Conservation (phyloP, 1,140 invertebrate genomes). For the Tribolium madens region DNA sequence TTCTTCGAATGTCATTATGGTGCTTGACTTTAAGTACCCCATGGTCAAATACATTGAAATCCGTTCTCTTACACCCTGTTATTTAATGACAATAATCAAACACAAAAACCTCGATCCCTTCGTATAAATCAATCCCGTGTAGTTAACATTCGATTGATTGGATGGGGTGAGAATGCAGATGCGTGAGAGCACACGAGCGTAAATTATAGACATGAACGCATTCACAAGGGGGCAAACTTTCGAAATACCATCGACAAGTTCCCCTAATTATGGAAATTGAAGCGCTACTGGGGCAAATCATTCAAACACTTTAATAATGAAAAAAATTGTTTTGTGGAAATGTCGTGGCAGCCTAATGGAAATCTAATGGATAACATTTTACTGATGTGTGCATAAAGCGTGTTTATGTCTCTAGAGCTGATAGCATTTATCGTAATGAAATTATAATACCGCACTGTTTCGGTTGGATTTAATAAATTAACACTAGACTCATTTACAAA, state of each 20-base stretch:
- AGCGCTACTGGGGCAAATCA: conserved; percentile 21
- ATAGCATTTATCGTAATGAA: conserved; percentile 32
- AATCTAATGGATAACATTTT: conserved; percentile 3
- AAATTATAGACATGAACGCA: conserved; percentile 45
- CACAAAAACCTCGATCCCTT: conserved; percentile 39
- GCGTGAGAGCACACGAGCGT: conserved; percentile 47
- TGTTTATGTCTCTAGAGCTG: not conserved
- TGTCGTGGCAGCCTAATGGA: conserved; percentile 3
- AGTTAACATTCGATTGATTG: conserved; percentile 48
- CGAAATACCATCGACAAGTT: conserved; percentile 43
- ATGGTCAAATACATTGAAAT: conserved; percentile 27
- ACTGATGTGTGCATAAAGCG: not conserved
- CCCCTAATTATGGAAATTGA: conserved; percentile 42
- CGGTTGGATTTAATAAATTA: conserved; percentile 40
- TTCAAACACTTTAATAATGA: conserved; percentile 13
- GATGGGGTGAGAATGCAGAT: conserved; percentile 47
- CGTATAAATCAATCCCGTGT: conserved; percentile 43
- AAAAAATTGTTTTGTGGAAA: conserved; percentile 16
- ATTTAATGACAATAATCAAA: conserved; percentile 47
- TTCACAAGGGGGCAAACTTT: conserved; percentile 42
- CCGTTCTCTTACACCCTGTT: conserved; percentile 25
- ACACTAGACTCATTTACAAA: conserved; percentile 31
- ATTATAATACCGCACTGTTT: conserved; percentile 6
- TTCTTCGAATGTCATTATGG: not conserved
- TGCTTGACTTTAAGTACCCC: conserved; percentile 4